A percentile compares a stretch with the other conserved stretches of the same genome.
phyloP scores from a whole-genome alignment of 2,888 invertebrate genomes.

The Ypsolopha sequella region DNA sequence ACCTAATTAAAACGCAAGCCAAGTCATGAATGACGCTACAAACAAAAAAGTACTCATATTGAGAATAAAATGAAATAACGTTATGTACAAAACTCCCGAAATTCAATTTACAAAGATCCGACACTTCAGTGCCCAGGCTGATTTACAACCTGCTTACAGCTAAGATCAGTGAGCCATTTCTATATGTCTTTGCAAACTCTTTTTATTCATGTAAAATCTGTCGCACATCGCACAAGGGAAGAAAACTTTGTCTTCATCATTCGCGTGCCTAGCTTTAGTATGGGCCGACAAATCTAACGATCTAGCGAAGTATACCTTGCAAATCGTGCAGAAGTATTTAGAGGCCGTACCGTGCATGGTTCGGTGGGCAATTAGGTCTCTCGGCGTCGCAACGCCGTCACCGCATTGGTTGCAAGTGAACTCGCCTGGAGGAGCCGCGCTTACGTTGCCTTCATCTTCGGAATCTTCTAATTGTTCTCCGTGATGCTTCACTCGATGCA shows the following conservation, averaged over 20 bases:
- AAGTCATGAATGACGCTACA: too few relatives aligned
- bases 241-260: conserved; percentile 64
- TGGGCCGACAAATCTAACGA: conserved; percentile 57
- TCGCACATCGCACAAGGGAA: conserved; percentile 72
- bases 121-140: too few relatives aligned
- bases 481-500: conserved; percentile 72
- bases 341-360: conserved; percentile 64
- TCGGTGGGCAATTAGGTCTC: conserved; percentile 69
- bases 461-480: conserved; percentile 50
- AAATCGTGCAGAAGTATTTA: conserved; percentile 70
- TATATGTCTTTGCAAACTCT: conserved; percentile 68
- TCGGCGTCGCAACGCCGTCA: conserved; percentile 65
- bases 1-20: too few relatives aligned
- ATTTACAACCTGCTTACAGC: too few relatives aligned
- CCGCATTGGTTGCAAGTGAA: conserved; percentile 68
- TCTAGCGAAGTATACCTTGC: conserved; percentile 64
- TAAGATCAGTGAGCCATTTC: conserved; percentile 54
- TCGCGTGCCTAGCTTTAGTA: conserved; percentile 62
- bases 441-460: conserved; percentile 44
- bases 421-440: conserved; percentile 48
- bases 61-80: too few relatives aligned
- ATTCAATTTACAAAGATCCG: too few relatives aligned
- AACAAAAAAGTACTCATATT: too few relatives aligned
- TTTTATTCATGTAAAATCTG: conserved; percentile 67
- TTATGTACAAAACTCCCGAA: too few relatives aligned